Evolutionary conservation across 2,797 vertebrate species (phyloP).

Genomic region (Pitangus sulphuratus): DNA sequence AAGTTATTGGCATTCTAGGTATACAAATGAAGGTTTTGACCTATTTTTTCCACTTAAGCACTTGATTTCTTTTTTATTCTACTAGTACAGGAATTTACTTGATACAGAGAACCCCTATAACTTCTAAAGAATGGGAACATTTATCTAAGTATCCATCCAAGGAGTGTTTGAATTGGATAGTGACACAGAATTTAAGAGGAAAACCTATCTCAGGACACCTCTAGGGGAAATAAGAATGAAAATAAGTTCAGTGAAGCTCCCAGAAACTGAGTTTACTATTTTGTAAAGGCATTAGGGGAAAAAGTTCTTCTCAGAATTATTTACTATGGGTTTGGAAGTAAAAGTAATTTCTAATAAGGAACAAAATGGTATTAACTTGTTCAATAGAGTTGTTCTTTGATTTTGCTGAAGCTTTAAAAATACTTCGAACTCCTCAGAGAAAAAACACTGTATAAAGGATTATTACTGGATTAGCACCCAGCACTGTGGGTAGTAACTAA

Average conservation of each 20-base stretch:
- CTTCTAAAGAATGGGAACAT: not conserved
- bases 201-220: not conserved
- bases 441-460: not conserved
- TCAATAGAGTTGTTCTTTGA: not conserved
- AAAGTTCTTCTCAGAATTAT: not conserved
- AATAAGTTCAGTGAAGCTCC: not conserved
- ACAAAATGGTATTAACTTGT: not conserved
- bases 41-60: not conserved
- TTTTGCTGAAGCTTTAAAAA: not conserved
- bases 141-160: not conserved
- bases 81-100: not conserved
- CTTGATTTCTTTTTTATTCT: not conserved
- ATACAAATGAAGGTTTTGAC: not conserved
- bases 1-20: not conserved
- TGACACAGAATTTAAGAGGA: not conserved
- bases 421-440: not conserved
- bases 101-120: not conserved
- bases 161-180: not conserved
- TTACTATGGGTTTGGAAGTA: not conserved
- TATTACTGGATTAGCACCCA: not conserved
- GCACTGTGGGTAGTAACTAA: not conserved
- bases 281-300: not conserved
- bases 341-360: not conserved
- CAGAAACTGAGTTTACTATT: not conserved
- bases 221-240: not conserved